Conservation (phyloP, 2,888 invertebrate species). For the Synanthedon andrenaeformis region DNA sequence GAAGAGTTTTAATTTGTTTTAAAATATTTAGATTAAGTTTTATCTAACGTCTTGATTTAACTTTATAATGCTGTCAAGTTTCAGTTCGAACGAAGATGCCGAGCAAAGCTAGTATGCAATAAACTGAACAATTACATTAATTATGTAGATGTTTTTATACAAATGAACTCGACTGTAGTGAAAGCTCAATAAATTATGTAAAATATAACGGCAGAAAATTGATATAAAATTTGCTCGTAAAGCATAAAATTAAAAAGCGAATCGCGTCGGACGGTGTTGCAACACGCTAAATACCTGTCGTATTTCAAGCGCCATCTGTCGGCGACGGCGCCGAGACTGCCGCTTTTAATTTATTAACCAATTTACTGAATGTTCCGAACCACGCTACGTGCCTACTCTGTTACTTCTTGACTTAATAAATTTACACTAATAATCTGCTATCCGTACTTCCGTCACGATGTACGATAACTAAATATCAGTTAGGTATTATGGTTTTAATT, state of each 20-base stretch:
- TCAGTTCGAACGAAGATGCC: too few species aligned
- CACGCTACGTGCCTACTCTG: slow-evolving; percentile 47
- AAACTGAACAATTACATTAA: too few species aligned
- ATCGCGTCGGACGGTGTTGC: slow-evolving; percentile 60
- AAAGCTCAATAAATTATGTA: slow-evolving; percentile 44
- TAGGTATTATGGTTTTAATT: too few species aligned
- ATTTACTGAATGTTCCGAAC: slow-evolving; percentile 60
- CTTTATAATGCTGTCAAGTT: too few species aligned
- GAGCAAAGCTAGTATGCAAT: too few species aligned
- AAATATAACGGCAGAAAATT: slow-evolving; percentile 52
- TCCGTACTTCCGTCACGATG: slow-evolving; percentile 35
- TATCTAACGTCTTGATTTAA: too few species aligned
- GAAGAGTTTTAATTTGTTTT: too few species aligned
- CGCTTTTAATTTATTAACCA: slow-evolving; percentile 69
- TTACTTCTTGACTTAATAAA: slow-evolving; percentile 66
- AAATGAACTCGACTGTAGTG: slow-evolving; percentile 17
- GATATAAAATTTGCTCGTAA: slow-evolving; percentile 66
- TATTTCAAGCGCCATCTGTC: slow-evolving; percentile 67
- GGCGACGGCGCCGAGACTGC: slow-evolving; percentile 62
- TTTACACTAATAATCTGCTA: slow-evolving; percentile 52
- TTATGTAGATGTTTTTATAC: neutral
- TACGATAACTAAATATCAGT: slow-evolving; percentile 25
- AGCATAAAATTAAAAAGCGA: slow-evolving; percentile 66
- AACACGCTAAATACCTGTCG: slow-evolving; percentile 69
- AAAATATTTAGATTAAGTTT: neutral